These are phyloP conservation scores for Magallana gigas DNA, from an alignment of 1,140 invertebrate species.

Conservation along the genomic window DNA sequence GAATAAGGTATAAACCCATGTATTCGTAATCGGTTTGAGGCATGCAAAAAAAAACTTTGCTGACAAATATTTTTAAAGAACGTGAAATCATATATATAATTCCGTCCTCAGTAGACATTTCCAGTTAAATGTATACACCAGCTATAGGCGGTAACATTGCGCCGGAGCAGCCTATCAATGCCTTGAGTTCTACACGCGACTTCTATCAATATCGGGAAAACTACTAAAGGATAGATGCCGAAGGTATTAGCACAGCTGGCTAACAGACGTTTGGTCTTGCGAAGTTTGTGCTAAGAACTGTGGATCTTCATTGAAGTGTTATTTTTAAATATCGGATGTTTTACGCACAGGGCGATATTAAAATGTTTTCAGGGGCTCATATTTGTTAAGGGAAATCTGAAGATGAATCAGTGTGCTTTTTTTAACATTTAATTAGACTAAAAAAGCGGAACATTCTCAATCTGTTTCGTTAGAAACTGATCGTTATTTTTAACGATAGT, in stretches of 20 bases:
- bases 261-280: not conserved
- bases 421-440: not conserved
- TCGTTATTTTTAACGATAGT: not conserved
- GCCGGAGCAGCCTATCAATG: not conserved
- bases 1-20: no score
- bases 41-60: no score
- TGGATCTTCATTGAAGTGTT: not conserved
- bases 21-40: no score
- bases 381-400: not conserved
- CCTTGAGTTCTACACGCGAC: not conserved
- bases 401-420: not conserved
- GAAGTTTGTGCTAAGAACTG: not conserved
- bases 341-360: not conserved
- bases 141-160: not conserved
- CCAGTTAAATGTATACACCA: no score
- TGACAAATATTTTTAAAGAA: no score
- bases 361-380: no score
- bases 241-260: not conserved
- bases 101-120: no score
- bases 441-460: not conserved
- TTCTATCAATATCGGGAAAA: slow-evolving; percentile 10
- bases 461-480: not conserved
- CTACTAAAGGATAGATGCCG: not conserved
- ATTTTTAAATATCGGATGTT: not conserved
- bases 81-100: no score